Evolutionary conservation across 2,113 vertebrate genomes (phyloP), one percentile per base, ranked within the genome.

Genomic region (Chaenogobius annularis): DNA sequence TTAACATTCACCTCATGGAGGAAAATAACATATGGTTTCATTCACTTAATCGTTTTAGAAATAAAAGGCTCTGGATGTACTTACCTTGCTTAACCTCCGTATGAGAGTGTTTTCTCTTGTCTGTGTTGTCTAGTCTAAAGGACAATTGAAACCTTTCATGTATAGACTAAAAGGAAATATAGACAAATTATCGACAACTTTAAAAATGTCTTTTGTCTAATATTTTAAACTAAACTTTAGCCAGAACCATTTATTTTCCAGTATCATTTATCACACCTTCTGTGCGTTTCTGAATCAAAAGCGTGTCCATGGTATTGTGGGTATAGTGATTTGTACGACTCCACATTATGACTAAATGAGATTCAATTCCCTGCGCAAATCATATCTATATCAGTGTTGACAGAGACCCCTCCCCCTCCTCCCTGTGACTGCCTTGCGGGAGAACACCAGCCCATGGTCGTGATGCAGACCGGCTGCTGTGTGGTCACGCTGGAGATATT

Each of bases 341-440:
- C 56, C 66, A 12, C 64, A 61, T 77, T 70, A 65, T 54, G 70
- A 81, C 74, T 76, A 79, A 87, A 85, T 58, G 65, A 68, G 69
- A 68, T 75, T 70, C 80, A 86, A 87, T 85, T 85, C 69, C 55
- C 58, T 35, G 19, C 61, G 82, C 78, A 83, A 84, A 83, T 90
- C 77, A 72, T 77, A 81, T 85, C 77, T 72, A 35, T 76, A 85
- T 85, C 70, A 54, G 73, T 58, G 12, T 63, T 73, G 83, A 77
- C 79, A 73, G 83, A 65, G 73, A 20, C 15, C 72, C 64, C 37
- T 40, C 67, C 74, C 66, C 26, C 26, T 31, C 26, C 47, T 70
- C 44, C 0, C 71, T 69, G 26, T 15, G 59, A 47, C 76, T 14
- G 40, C 80, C 66, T 78, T 66, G 67, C 44, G 80, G 80, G 77